Evolutionary conservation across 2,797 vertebrate genomes (phyloP).

Genomic region (Smutsia temminckii): DNA sequence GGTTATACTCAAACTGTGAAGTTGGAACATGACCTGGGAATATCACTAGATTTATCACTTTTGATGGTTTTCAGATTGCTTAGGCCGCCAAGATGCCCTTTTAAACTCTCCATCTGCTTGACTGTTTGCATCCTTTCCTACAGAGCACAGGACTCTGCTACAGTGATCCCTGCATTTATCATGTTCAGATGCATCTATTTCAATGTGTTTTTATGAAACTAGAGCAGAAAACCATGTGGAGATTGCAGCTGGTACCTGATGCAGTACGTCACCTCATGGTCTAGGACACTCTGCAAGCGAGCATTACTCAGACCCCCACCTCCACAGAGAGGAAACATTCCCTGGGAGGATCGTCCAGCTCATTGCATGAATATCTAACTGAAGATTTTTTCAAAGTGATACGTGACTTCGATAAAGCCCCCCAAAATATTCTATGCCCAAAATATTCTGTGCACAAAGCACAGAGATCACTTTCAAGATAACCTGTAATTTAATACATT

Average conservation of each 20-base stretch:
- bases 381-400: slow-evolving; percentile 40
- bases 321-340: not conserved
- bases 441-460: not conserved
- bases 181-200: slow-evolving; percentile 61
- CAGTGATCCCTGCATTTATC: slow-evolving; percentile 66
- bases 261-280: not conserved
- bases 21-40: slow-evolving; percentile 70
- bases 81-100: slow-evolving; percentile 68
- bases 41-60: slow-evolving; percentile 76
- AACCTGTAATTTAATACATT: not conserved
- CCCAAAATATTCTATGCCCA: not conserved
- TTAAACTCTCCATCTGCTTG: slow-evolving; percentile 69
- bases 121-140: slow-evolving; percentile 56
- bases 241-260: slow-evolving; percentile 68
- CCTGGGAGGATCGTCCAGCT: not conserved
- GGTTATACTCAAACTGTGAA: slow-evolving; percentile 69
- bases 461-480: not conserved
- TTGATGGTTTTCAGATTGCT: slow-evolving; percentile 77
- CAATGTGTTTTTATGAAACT: slow-evolving; percentile 64
- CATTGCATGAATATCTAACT: not conserved
- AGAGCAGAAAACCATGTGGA: slow-evolving; percentile 68
- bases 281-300: slow-evolving; percentile 39
- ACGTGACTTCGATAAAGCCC: not conserved
- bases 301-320: not conserved
- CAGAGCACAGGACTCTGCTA: slow-evolving; percentile 49